phyloP scores from a whole-genome alignment of 1,140 invertebrate species.

The Drosophila biarmipes region DNA sequence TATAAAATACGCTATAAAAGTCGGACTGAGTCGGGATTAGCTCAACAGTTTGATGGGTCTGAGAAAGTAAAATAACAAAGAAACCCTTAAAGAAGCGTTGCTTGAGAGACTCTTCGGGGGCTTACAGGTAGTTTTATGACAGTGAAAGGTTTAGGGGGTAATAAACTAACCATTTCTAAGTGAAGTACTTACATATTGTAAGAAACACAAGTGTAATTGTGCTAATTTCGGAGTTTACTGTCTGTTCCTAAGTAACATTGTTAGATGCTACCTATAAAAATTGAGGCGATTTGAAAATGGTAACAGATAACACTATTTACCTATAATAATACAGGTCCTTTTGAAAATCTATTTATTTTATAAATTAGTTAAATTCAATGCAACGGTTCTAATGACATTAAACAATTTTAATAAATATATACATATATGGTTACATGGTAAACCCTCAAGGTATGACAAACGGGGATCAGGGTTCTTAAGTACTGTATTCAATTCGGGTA shows the following conservation, averaged over 20 bases:
- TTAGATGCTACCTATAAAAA: background rate
- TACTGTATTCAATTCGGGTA: background rate
- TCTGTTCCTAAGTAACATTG: too few species aligned
- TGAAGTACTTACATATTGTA: background rate
- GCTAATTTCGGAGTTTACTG: background rate
- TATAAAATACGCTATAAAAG: constrained; percentile 21
- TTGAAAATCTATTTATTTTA: too few species aligned
- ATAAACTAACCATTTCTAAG: background rate
- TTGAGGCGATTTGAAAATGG: too few species aligned
- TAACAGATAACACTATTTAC: too few species aligned
- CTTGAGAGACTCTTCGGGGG: constrained; percentile 1
- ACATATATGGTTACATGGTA: too few species aligned
- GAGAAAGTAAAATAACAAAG: constrained; percentile 24
- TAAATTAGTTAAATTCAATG: too few species aligned
- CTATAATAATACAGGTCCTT: too few species aligned
- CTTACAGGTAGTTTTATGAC: constrained; percentile 16
- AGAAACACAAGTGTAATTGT: too few species aligned
- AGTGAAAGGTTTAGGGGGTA: background rate
- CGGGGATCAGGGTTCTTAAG: background rate
- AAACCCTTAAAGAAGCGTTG: constrained; percentile 18
- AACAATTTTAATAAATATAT: too few species aligned
- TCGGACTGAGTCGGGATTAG: constrained; percentile 34
- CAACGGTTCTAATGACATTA: too few species aligned
- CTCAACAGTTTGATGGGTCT: constrained; percentile 35
- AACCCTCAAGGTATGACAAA: too few species aligned